Percentiles rank a stretch among this genome's conserved stretches.
These are phyloP conservation scores for Latrodectus elegans DNA, from an alignment of 2,888 invertebrate genomes.

Conservation along the genomic window DNA sequence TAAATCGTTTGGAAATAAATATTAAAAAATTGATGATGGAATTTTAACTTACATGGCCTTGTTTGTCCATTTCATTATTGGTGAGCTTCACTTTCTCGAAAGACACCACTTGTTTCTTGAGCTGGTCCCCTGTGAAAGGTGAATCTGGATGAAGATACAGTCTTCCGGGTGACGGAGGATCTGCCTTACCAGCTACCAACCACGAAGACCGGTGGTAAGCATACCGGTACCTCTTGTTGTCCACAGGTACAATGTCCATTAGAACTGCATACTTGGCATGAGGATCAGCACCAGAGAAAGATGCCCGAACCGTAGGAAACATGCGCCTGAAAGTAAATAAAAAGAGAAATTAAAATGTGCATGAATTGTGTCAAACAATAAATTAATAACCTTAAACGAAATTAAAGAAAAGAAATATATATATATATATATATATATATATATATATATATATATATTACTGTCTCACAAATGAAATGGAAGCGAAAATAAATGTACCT, in stretches of 20 bases:
- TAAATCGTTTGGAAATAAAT: no score
- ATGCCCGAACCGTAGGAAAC: conserved; percentile 97
- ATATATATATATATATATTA: no score
- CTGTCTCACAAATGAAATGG: no score
- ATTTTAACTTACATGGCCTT: conserved; percentile 86
- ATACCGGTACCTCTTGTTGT: conserved; percentile 94
- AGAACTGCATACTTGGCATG: conserved; percentile 85
- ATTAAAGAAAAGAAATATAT: no score
- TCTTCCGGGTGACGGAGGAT: conserved; percentile 94
- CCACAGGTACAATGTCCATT: conserved; percentile 97
- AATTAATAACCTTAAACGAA: no score
- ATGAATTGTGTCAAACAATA: no score
- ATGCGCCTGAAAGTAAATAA: conserved; percentile 83
- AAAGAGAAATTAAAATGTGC: no score
- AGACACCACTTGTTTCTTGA: conserved; percentile 96
- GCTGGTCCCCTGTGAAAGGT: conserved; percentile 94
- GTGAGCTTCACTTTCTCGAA: conserved; percentile 99
- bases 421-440: no score
- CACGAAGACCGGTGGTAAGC: conserved; percentile 98
- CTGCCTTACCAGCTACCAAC: conserved; percentile 98
- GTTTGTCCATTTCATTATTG: conserved; percentile 97
- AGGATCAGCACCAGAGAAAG: conserved; percentile 82
- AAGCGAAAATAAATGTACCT: no score
- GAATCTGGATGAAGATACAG: conserved; percentile 98
- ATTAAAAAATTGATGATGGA: not conserved